Evolutionary conservation across 2,888 invertebrate species (phyloP).

Genomic region (Lithophane ornitopus): DNA sequence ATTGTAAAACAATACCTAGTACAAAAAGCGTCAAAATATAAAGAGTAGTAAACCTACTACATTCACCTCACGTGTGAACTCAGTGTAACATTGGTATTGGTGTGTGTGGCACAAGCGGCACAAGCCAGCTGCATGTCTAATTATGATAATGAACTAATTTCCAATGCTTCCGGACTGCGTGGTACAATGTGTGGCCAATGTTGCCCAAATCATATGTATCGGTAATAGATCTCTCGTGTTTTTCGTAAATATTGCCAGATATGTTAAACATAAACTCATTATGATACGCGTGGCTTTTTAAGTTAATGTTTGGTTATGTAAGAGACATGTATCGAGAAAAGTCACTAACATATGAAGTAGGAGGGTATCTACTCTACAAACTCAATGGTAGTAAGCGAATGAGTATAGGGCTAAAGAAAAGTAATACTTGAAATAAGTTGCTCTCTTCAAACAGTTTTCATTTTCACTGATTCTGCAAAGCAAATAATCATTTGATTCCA

Average conservation of each 20-base stretch:
- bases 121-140: conserved; percentile 76
- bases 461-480: not conserved
- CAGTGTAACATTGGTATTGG: conserved; percentile 38
- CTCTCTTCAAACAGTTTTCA: not conserved
- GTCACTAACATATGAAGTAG: not conserved
- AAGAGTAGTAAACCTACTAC: not conserved
- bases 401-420: too few relatives aligned
- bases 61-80: conserved; percentile 22
- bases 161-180: conserved; percentile 73
- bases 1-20: not conserved
- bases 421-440: not conserved
- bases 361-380: too few relatives aligned
- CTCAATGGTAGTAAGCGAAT: too few relatives aligned
- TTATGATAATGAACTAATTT: conserved; percentile 81
- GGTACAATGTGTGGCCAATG: conserved; percentile 39
- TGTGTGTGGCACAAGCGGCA: conserved; percentile 35
- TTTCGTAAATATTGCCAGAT: conserved; percentile 32
- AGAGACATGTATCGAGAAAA: not conserved
- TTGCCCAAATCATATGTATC: conserved; percentile 60
- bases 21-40: not conserved
- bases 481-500: not conserved
- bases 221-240: conserved; percentile 61
- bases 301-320: conserved; percentile 3
- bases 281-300: conserved; percentile 26
- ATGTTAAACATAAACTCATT: conserved; percentile 30